These are phyloP conservation scores for Sesia apiformis DNA, from an alignment of 2,888 invertebrate species.

Conservation along the genomic window DNA sequence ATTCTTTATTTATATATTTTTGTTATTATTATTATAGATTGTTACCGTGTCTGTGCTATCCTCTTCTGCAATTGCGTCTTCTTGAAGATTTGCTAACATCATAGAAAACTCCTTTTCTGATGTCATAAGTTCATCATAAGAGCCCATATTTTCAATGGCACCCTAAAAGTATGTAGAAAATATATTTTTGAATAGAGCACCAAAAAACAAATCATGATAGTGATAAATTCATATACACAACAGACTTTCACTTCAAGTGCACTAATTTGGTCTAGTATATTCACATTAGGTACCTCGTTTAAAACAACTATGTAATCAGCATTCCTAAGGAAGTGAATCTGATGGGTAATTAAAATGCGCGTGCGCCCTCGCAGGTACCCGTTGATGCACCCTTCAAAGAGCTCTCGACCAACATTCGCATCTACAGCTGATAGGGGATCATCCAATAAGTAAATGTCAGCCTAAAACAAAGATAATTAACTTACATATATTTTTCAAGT, in stretches of 20 bases:
- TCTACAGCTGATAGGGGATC: conserved; percentile 91
- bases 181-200: background rate
- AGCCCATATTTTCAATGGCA: conserved; percentile 73
- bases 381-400: conserved; percentile 83
- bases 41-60: conserved; percentile 12
- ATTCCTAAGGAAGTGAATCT: conserved; percentile 77
- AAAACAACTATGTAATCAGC: conserved; percentile 71
- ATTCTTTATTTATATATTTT: no score
- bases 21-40: background rate
- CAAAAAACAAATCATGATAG: conserved; percentile 1
- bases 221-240: no score
- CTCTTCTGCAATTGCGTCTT: conserved; percentile 23
- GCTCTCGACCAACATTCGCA: conserved; percentile 81
- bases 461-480: conserved; percentile 38
- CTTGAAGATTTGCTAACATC: conserved; percentile 36
- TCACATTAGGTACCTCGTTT: conserved; percentile 43
- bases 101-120: conserved; percentile 67
- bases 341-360: conserved; percentile 88
- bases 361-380: conserved; percentile 79
- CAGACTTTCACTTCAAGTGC: no score
- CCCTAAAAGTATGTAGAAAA: conserved; percentile 47
- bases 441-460: conserved; percentile 86
- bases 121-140: conserved; percentile 70
- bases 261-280: conserved; percentile 1
- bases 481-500: background rate